Base-by-base conservation (phyloP, 2,113 vertebrate species). In the Theristicus caerulescens region DNA sequence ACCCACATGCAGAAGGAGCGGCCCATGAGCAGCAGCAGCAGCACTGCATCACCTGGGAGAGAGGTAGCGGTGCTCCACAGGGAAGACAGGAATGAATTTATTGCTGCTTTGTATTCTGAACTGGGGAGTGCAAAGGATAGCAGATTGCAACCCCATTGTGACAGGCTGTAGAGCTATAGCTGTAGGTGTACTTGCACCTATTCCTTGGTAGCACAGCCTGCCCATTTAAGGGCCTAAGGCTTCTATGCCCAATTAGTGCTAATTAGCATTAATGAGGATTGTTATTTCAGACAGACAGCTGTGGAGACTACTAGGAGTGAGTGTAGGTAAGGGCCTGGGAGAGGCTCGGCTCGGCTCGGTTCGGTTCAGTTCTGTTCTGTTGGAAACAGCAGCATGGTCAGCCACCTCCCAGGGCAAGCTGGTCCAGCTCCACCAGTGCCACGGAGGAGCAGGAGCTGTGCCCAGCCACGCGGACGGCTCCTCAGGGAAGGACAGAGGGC, bases 381-480 rank as follows among this genome's bases (percentile, higher is more conserved):
- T 2, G 7, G 32, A 27, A 31, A 12, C n/a, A 51, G 54, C 29
- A 36, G 32, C 16, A 26, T 2, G 9, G 22, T 16, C 54, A 64
- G 26, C 29, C 24, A 9, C 6, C 1, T 20, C 22, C 32, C 1
- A 1, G 6, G 44, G 14, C 49, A 62, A 32, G 47, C 25, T 13
- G 20, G 24, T 11, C 65, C 79, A 36, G 72, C 25, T 15, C 38
- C 42, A 7, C 27, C 38, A 18, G 36, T 22, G 42, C 20, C 62
- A 9, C 1, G 0, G 51, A n/a, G 20, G 11, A 31, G 7, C 40
- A 31, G 38, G 38, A 7, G 17, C 44, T 32, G 4, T 55, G 42
- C 49, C 59, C 2, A 0, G 57, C 15, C 31, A 12, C 15, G 6
- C 2, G 3, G 31, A 24, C 1, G 9, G 24, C 26, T 59, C 40